A percentile compares a stretch with the other conserved stretches of the same genome.
Conservation (phyloP, 2,888 invertebrate genomes). For the Parasteatoda lunata region DNA sequence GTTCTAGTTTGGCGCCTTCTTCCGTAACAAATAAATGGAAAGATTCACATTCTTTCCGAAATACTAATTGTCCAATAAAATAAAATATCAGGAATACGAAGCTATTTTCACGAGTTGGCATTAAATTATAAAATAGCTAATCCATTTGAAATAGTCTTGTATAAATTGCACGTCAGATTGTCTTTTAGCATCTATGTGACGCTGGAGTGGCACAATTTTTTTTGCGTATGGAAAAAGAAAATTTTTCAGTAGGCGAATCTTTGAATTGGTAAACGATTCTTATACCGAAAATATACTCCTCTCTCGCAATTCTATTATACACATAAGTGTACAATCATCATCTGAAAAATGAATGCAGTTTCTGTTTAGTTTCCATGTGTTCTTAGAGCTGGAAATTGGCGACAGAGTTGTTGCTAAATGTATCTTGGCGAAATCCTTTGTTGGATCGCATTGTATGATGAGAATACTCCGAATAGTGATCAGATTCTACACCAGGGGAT, state of each 20-base stretch:
- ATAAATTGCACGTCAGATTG: conserved; percentile 42
- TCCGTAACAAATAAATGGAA: too few species aligned
- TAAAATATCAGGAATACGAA: too few species aligned
- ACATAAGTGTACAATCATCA: too few species aligned
- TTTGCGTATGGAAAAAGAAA: not conserved
- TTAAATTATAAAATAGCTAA: not conserved
- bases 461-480: conserved; percentile 68
- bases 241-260: not conserved
- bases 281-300: too few species aligned
- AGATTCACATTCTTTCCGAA: too few species aligned
- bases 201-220: conserved; percentile 43
- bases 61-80: too few species aligned
- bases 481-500: conserved; percentile 61
- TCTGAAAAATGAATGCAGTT: not conserved
- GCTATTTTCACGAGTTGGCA: too few species aligned
- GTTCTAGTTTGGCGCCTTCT: too few species aligned
- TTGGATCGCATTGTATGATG: conserved; percentile 67
- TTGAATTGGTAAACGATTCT: conserved; percentile 2
- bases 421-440: conserved; percentile 43
- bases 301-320: too few species aligned
- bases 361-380: not conserved
- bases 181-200: conserved; percentile 25
- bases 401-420: conserved; percentile 60
- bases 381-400: conserved; percentile 60
- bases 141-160: conserved; percentile 13